phyloP scores from a whole-genome alignment of 2,113 vertebrate species.

The Xerus inauris region DNA sequence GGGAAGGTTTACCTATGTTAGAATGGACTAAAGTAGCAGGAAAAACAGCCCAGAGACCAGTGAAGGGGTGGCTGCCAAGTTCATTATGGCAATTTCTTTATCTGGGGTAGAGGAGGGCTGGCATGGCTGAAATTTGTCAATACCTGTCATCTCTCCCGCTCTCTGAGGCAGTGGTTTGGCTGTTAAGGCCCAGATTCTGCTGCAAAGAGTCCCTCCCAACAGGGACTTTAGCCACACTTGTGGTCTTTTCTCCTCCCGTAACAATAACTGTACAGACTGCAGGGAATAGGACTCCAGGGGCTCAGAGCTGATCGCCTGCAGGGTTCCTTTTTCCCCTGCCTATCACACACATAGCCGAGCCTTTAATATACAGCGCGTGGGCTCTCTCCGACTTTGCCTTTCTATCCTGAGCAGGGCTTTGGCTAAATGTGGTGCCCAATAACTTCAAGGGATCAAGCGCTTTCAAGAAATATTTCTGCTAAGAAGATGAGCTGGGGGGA shows the following conservation, averaged over 20 bases:
- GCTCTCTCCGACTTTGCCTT: constrained; percentile 58
- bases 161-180: not conserved
- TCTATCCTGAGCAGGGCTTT: constrained; percentile 69
- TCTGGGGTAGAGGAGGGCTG: not conserved
- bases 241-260: not conserved
- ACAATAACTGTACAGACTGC: not conserved
- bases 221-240: constrained; percentile 53
- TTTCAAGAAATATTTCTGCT: constrained; percentile 81
- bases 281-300: not conserved
- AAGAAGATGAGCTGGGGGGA: constrained; percentile 85
- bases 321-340: not conserved
- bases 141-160: not conserved
- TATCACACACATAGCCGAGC: fast-evolving
- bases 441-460: constrained; percentile 81
- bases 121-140: not conserved
- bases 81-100: constrained; percentile 29
- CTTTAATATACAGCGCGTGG: constrained; percentile 39
- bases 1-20: constrained; percentile 3
- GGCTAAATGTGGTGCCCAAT: constrained; percentile 74
- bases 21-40: not conserved
- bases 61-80: not conserved
- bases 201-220: not conserved
- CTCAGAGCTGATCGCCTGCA: not conserved
- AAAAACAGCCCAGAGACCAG: not conserved
- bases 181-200: not conserved